phyloP scores from a whole-genome alignment of 2,113 vertebrate genomes.

The Mormyrus lacerda region DNA sequence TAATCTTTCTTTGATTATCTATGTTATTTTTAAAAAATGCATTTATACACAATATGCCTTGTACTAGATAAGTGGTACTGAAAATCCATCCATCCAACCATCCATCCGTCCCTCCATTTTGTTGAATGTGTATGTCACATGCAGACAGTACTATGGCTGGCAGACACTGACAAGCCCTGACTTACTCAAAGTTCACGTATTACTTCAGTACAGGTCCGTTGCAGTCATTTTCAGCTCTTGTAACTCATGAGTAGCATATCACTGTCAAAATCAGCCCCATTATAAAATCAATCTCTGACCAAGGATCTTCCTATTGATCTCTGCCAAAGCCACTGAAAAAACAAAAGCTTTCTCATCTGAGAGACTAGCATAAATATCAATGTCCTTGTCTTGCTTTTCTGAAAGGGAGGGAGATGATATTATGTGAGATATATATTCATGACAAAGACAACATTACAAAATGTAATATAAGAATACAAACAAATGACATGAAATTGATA shows the following conservation, averaged over 20 bases:
- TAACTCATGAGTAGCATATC: slow-evolving; percentile 42
- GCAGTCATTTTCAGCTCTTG: neutral
- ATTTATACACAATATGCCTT: neutral
- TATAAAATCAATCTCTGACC: slow-evolving; percentile 89
- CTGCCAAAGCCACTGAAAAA: slow-evolving; percentile 95
- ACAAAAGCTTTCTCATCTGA: slow-evolving; percentile 97
- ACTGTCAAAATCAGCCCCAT: slow-evolving; percentile 16
- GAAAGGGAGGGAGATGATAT: slow-evolving; percentile 41
- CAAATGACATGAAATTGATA: neutral
- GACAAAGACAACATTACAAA: neutral
- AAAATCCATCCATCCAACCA: neutral
- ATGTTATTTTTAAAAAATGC: neutral
- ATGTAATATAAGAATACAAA: neutral
- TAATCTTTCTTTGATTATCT: neutral
- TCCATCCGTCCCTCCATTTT: neutral
- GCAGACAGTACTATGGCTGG: neutral
- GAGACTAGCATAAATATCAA: slow-evolving; percentile 92
- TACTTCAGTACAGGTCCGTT: neutral
- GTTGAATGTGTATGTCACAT: neutral
- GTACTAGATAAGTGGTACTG: neutral
- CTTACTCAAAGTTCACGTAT: neutral
- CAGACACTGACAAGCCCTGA: neutral
- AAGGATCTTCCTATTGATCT: slow-evolving; percentile 99
- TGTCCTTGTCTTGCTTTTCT: slow-evolving; percentile 97
- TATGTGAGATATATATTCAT: neutral